Evolutionary conservation across 2,113 vertebrate species (phyloP), one percentile per base, ranked within the genome.

Genomic region (Gambusia affinis): DNA sequence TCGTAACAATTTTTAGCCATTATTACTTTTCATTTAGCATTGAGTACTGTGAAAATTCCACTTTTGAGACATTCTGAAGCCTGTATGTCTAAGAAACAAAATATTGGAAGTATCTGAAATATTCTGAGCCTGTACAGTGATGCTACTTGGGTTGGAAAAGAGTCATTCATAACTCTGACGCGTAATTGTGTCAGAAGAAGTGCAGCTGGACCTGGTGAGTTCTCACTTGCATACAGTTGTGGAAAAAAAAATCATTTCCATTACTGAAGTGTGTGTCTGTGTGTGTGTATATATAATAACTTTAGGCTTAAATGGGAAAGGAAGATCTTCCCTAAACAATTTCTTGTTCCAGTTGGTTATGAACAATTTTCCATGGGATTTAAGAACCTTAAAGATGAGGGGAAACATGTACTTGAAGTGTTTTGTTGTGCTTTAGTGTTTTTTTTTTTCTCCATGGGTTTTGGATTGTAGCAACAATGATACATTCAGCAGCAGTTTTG

Each of bases 231-330:
- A 30, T 37, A 68, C 72, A 61, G 12, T 64, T 73, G 73, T 81
- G 84, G 80, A 86, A 85, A 88, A 27, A 27, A 81, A 19, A 42
- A 15, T 57, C 1, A 57, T 44, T 70, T 64, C 44, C 29, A 54
- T 66, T 80, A 19, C 63, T 47, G 71, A 28, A 54, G 60, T 75
- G 51, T 70, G 51, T 57, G 30, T 63, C 6, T 63, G 42, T 70
- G 22, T 47, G 60, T 62, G 29, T 62, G 60, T 62, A 4, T 62
- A 60, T 70, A 64, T 64, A n/a, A 28, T 29, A 60, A 76, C 73
- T 64, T 67, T 60, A 33, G 69, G 12, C 33, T 66, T 60, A 76
- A 73, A n/a, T 67, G 14, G 51, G 51, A 78, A 76, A 61, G 51
- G 42, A 72, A 37, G 12, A 15, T 60, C 62, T 28, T 28, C 27